These are phyloP conservation scores for Drosophila dunni DNA, from an alignment of 1,140 invertebrate species.

Conservation along the genomic window DNA sequence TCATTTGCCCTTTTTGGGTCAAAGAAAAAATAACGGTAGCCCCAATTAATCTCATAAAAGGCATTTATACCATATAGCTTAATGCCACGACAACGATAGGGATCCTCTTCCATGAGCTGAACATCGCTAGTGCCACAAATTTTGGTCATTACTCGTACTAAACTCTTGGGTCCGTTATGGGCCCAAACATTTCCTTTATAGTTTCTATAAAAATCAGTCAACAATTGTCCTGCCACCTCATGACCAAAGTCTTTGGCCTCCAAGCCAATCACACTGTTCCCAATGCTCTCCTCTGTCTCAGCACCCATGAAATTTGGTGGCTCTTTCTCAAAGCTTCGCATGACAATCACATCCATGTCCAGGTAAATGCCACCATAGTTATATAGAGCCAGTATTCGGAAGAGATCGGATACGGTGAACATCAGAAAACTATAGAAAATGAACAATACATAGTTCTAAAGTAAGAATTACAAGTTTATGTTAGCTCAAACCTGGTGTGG, in stretches of 20 bases:
- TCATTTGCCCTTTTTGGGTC: conserved; percentile 82
- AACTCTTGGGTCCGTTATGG: conserved; percentile 90
- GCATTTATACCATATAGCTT: conserved; percentile 86
- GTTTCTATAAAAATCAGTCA: conserved; percentile 85
- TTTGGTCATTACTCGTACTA: conserved; percentile 87
- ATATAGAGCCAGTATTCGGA: conserved; percentile 90
- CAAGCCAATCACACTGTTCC: conserved; percentile 88
- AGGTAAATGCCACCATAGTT: conserved; percentile 92
- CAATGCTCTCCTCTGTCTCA: conserved; percentile 87
- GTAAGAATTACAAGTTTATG: no score
- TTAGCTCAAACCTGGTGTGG: conserved; percentile 82
- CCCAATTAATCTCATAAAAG: conserved; percentile 89
- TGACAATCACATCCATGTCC: conserved; percentile 90
- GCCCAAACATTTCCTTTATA: conserved; percentile 88
- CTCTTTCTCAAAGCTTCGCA: conserved; percentile 87
- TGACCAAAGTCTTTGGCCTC: conserved; percentile 86
- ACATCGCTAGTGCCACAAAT: conserved; percentile 86
- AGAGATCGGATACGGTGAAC: conserved; percentile 88
- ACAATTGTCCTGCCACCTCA: neutral
- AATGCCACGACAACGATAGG: conserved; percentile 87
- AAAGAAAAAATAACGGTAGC: conserved; percentile 87
- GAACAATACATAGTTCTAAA: neutral
- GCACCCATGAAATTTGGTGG: conserved; percentile 88
- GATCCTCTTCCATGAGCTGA: conserved; percentile 86
- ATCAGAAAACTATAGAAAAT: conserved; percentile 50